A percentile compares a stretch with the other conserved stretches of the same genome.
These are phyloP conservation scores for Aspidoscelis tigris DNA, from an alignment of 2,113 vertebrate genomes.

Conservation along the genomic window DNA sequence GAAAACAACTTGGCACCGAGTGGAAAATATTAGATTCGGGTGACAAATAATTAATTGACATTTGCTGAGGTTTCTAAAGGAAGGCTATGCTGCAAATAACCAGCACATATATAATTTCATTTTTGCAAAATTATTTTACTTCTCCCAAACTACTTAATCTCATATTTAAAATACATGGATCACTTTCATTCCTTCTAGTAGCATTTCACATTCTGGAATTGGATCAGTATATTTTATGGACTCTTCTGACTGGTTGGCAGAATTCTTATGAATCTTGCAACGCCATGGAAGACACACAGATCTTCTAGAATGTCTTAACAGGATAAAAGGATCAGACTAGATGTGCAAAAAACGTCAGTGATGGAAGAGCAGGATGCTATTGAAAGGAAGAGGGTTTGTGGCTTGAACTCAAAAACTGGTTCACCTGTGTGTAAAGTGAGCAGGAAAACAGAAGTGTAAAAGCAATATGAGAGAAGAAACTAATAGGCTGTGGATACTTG, in stretches of 20 bases:
- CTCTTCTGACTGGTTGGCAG: slow-evolving; percentile 2
- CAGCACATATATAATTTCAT: slow-evolving; percentile 43
- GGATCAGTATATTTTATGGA: background rate
- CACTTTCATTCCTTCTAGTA: rapidly evolving
- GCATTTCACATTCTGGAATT: background rate
- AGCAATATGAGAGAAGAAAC: too few relatives aligned
- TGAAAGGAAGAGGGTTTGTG: background rate
- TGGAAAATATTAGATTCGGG: slow-evolving; percentile 84
- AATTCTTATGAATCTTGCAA: background rate
- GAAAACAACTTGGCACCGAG: slow-evolving; percentile 80
- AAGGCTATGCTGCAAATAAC: slow-evolving; percentile 84
- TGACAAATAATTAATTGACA: slow-evolving; percentile 88
- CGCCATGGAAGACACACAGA: background rate
- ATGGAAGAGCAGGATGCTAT: background rate
- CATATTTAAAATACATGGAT: background rate
- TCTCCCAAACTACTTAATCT: background rate
- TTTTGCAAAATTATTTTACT: slow-evolving; percentile 31
- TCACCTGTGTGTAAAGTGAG: too few relatives aligned
- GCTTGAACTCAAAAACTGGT: too few relatives aligned
- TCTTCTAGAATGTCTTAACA: background rate
- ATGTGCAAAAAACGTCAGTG: background rate
- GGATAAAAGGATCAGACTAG: too few relatives aligned
- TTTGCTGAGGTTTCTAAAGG: slow-evolving; percentile 77
- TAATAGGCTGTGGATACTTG: too few relatives aligned
- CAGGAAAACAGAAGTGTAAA: background rate